Evolutionary conservation across 2,113 vertebrate species (phyloP).

Genomic region (Alexandromys fortis): DNA sequence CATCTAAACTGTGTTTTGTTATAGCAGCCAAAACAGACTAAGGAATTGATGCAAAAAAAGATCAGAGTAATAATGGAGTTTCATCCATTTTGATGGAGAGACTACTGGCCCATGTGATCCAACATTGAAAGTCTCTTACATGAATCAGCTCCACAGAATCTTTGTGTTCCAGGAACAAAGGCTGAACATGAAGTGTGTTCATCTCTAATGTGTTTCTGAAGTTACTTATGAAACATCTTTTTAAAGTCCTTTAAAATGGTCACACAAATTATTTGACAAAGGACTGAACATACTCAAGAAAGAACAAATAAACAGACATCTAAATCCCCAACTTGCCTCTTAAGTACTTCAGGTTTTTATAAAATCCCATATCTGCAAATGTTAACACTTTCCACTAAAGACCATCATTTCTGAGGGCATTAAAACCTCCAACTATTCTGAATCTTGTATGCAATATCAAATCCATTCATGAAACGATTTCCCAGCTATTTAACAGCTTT

Average conservation of each 20-base stretch:
- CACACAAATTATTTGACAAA: constrained; percentile 30
- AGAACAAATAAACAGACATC: neutral
- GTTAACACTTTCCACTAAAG: neutral
- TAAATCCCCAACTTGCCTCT: neutral
- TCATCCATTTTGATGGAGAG: neutral
- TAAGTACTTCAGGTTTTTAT: neutral
- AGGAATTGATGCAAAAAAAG: neutral
- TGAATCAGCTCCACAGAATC: neutral
- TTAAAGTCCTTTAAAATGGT: neutral
- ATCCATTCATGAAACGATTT: constrained; percentile 40
- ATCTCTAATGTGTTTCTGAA: constrained; percentile 25
- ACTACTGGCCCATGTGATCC: neutral
- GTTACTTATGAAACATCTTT: neutral
- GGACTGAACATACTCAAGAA: neutral
- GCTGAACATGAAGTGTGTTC: neutral
- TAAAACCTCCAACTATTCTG: neutral
- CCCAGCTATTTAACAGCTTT: constrained; percentile 33
- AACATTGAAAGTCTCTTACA: neutral
- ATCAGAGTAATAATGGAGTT: neutral
- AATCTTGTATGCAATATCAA: neutral
- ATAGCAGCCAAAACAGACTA: neutral
- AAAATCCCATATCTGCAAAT: constrained; percentile 10
- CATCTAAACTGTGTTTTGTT: neutral
- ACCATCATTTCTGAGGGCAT: neutral
- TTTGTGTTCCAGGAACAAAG: constrained; percentile 5